Base-by-base conservation (phyloP, 2,797 vertebrate species). In the Anas acuta region DNA sequence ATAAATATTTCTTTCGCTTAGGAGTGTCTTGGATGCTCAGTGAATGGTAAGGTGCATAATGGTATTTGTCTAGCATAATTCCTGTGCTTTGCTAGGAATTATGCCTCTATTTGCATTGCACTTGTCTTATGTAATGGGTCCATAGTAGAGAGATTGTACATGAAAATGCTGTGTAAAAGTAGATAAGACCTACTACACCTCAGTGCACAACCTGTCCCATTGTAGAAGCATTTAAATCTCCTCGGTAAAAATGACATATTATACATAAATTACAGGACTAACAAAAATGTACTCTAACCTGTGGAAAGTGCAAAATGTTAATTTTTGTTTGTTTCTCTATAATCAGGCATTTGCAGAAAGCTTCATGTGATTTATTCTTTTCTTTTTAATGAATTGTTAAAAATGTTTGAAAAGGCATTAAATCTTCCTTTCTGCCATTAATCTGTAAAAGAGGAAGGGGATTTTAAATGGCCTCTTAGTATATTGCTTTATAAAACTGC, bases 401-500 rank as follows among this genome's bases (percentile, higher is more conserved):
- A 97, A 97, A 95, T 96, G 92, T 96, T 98, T 95, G 96, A 96
- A 97, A 97, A 96, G 83, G 83, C 95, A 96, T 97, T 97, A 95
- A 97, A 96, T 97, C 97, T 97, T 97, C 92, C 94, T 90, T 87
- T 97, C 87, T 95, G 62, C 95, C 97, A 97, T 97, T 97, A 98
- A 97, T 98, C 97, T 96, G 84, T 92, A 96, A 95, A 97, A 93
- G 96, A 94, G 78, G 79, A 96, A 95, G 85, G 84, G 70, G 75
- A 87, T 96, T 97, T 97, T 97, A 97, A 98, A 97, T 97, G 96
- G 96, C 95, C 97, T 98, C 93, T 97, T 97, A 97, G 96, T 93
- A 96, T 97, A 98, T 98, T 98, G 97, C 97, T 97, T 97, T 97
- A 96, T 96, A 97, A 98, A 98, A 97, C 90, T 97, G 97, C 98